Conservation (phyloP, 2,113 vertebrate genomes). For the Bothrops jararaca region DNA sequence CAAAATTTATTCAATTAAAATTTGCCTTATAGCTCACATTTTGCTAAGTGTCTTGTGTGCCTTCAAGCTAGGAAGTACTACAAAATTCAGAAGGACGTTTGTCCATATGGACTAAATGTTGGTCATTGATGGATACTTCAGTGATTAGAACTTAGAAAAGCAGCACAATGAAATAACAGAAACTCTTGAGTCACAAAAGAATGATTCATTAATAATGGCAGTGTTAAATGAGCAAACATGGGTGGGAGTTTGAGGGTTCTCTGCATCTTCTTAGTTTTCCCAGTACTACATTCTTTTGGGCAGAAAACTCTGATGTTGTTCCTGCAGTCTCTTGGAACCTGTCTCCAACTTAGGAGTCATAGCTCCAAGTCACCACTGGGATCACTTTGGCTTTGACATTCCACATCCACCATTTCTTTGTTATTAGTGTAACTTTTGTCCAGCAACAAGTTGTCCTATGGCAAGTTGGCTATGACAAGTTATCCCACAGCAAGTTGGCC, state of each 20-base stretch:
- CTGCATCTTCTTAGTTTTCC: neutral
- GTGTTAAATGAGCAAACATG: conserved; percentile 39
- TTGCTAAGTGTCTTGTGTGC: neutral
- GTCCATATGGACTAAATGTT: neutral
- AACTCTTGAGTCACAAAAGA: neutral
- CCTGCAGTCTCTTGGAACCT: neutral
- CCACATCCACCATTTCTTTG: no score
- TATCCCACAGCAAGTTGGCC: no score
- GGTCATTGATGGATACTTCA: neutral
- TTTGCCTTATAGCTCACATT: neutral
- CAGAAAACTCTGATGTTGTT: no score
- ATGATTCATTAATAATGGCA: neutral
- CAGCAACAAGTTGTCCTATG: no score
- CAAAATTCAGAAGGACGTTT: neutral
- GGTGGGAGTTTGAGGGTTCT: neutral
- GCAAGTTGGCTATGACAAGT: no score
- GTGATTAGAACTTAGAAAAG: neutral
- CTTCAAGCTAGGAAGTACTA: neutral
- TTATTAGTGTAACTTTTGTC: no score
- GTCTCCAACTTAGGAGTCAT: neutral
- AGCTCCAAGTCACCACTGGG: neutral
- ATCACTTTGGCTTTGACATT: neutral
- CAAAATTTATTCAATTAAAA: neutral
- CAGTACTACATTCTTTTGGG: neutral
- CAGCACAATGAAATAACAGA: neutral